Conservation (phyloP, 2,888 invertebrate genomes). For the Cryptus viduatorius region DNA sequence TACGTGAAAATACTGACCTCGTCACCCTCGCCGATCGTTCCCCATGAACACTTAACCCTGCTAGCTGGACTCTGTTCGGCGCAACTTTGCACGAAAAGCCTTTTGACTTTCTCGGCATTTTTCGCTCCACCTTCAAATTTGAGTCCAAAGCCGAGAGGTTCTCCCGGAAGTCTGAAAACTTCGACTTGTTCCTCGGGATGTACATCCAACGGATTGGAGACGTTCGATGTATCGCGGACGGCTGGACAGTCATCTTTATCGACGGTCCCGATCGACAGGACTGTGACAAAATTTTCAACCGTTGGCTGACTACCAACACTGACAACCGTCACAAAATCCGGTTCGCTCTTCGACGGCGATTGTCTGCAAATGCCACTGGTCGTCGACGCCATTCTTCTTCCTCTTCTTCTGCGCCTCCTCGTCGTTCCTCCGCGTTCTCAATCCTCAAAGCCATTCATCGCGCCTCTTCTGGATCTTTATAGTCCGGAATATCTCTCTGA, state of each 20-base stretch:
- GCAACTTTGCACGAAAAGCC: slow-evolving; percentile 95
- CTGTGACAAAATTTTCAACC: slow-evolving; percentile 87
- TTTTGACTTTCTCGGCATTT: slow-evolving; percentile 91
- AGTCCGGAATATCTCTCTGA: slow-evolving; percentile 70
- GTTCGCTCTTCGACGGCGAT: slow-evolving; percentile 74
- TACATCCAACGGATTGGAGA: slow-evolving; percentile 71
- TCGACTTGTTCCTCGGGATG: slow-evolving; percentile 90
- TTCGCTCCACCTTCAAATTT: slow-evolving; percentile 97
- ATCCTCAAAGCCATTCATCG: slow-evolving; percentile 75
- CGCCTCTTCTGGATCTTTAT: slow-evolving; percentile 71
- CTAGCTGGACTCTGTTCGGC: slow-evolving; percentile 95
- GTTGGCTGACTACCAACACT: slow-evolving; percentile 85
- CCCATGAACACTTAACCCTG: slow-evolving; percentile 93
- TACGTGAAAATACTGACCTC: slow-evolving; percentile 85
- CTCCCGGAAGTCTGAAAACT: slow-evolving; percentile 94
- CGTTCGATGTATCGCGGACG: slow-evolving; percentile 14
- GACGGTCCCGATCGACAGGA: slow-evolving; percentile 87
- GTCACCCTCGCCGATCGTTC: slow-evolving; percentile 93
- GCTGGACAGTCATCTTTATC: slow-evolving; percentile 74
- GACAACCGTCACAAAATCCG: slow-evolving; percentile 87
- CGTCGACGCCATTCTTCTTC: slow-evolving; percentile 54
- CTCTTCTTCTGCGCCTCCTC: slow-evolving; percentile 18
- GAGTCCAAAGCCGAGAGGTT: slow-evolving; percentile 95
- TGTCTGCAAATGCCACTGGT: slow-evolving; percentile 57
- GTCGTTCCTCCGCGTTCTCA: slow-evolving; percentile 60